Base-by-base conservation (phyloP, 2,797 vertebrate species). In the Neosilurus mollespiculum region DNA sequence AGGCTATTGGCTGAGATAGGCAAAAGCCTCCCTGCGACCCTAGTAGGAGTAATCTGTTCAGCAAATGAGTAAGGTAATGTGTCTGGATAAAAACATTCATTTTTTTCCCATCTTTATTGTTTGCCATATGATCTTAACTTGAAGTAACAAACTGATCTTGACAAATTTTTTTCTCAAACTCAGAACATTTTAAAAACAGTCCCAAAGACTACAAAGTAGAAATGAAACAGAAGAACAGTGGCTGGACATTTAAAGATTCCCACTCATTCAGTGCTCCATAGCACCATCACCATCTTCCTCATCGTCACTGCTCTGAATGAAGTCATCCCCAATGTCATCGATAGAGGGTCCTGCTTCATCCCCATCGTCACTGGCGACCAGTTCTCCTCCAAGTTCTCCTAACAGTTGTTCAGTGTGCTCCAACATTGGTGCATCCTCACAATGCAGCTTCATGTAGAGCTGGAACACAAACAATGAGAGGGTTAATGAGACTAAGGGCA, bases 361-460 rank as follows among this genome's bases (percentile, higher is more conserved):
- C 59, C 72, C 91, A 18, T 87, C 86, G 49, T 80, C 90, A 16
- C 65, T 86, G 1, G 83, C 86, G n/a, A 86, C 88, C 34, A 90
- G 62, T 18, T 93, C 93, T 64, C 92, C 93, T 80, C 93, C 94
- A 72, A 95, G 91, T 80, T 95, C 93, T 0, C 82, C 88, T 2
- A 96, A 89, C 75, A 95, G 93, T 89, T 95, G 94, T 82, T 95
- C 93, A 18, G 90, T 87, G 14, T 95, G 95, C 84, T 94, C 93
- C 88, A 92, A 84, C 89, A 95, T 84, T 1, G 92, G 92, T 65
- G 89, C 85, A 88, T 95, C 94, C 56, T 95, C 95, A 85, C 94
- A 95, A 11, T 67, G 89, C 84, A 96, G 89, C 89, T 95, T 96
- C 80, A 16, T 56, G 86, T 95, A 94, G 62, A 96, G 90, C 94